Base-by-base conservation (phyloP, 1,140 invertebrate genomes). In the Xylocopa sonorina region DNA sequence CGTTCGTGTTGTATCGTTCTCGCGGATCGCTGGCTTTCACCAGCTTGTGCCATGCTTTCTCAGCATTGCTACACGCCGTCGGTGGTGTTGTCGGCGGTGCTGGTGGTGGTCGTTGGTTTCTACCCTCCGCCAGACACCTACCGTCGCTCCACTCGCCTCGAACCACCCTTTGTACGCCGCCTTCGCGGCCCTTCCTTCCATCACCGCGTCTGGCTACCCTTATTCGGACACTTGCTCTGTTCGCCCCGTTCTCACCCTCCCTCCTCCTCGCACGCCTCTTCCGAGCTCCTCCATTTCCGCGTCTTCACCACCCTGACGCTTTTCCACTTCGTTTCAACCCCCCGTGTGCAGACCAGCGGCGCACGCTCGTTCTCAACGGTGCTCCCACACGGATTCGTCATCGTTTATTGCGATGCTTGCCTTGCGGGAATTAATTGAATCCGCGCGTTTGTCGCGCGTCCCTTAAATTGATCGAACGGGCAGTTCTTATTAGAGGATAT, bases 1-100 rank as follows among this genome's bases (percentile, higher is more conserved):
- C 51, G 68, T 86, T 83, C 84, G 81, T 81, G 85, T 83, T 86
- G 85, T 86, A 86, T 86, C 85, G 84, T 86, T 66, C 80, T 86
- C 68, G 71, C 67, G 81, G 64, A 86, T 86, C 85, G 84, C 53
- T 69, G 84, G 66, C 74, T 85, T 85, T 66, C 73, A 77, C 57
- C 76, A 58, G 68, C 73, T 53, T 48, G 55, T 67, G 64, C 63
- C 64, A 62, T 79, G 71, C 84, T 85, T 64, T 64, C 83, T 85
- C 81, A 85, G 83, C 83, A 81, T 46, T 43, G 78, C 62, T 43
- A 24, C 46, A 38, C 38, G 38, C 38, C 38, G 3, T 38, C 3
- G n/a, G 53, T 51, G 18, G 27, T 7, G 32, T 9, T 29, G 51
- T 57, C 41, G 63, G 6, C 24, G 60, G 16, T 53, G 43, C 60